phyloP scores from a whole-genome alignment of 2,888 invertebrate species.

The Pasiphila rectangulata region DNA sequence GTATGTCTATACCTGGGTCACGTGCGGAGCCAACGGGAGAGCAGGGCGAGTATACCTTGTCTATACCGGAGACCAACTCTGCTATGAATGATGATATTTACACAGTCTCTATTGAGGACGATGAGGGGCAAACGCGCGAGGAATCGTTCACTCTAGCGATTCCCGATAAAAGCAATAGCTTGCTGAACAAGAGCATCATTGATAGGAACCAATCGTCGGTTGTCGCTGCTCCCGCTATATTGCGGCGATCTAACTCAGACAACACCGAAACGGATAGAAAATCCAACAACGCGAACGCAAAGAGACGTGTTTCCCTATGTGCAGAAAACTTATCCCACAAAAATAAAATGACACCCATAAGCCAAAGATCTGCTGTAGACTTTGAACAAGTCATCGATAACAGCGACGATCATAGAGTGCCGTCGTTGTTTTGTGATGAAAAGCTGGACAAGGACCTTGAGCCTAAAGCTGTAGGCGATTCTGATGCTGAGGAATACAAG shows the following conservation, averaged over 20 bases:
- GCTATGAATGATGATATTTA: conserved; percentile 78
- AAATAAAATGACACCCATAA: conserved; percentile 41
- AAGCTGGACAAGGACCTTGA: conserved; percentile 72
- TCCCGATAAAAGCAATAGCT: conserved; percentile 72
- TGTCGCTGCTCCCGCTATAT: conserved; percentile 72
- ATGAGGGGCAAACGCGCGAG: conserved; percentile 63
- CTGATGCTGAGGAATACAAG: conserved; percentile 63
- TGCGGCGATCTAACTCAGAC: conserved; percentile 73
- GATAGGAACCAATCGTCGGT: conserved; percentile 57
- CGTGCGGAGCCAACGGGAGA: conserved; percentile 75
- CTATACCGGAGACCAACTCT: conserved; percentile 76
- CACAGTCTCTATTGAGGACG: conserved; percentile 76
- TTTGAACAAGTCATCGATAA: conserved; percentile 42
- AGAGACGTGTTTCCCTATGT: conserved; percentile 70
- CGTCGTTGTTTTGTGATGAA: conserved; percentile 76
- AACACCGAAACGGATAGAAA: conserved; percentile 71
- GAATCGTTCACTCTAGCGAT: conserved; percentile 71
- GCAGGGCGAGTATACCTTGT: conserved; percentile 73
- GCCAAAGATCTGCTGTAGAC: conserved; percentile 43
- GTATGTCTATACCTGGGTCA: conserved; percentile 67
- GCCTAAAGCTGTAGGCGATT: conserved; percentile 57
- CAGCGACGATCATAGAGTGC: conserved; percentile 71
- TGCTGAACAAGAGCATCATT: conserved; percentile 62
- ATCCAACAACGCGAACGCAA: conserved; percentile 55
- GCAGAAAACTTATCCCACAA: conserved; percentile 61